Evolutionary conservation across 2,113 vertebrate species (phyloP).

Genomic region (Vidua chalybeata): DNA sequence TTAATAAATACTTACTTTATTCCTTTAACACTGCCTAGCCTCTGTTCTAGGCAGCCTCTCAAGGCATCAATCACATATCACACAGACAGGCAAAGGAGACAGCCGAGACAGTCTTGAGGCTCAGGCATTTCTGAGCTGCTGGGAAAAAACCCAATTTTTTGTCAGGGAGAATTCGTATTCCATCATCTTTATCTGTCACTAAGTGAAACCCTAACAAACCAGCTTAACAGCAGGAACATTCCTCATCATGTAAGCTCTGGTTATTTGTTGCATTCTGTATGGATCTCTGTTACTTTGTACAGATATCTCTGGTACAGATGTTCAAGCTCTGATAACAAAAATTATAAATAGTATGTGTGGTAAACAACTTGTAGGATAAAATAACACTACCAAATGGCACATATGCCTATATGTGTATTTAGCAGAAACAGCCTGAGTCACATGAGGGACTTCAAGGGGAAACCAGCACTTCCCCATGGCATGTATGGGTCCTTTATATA

Average conservation of each 20-base stretch:
- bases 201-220: constrained; percentile 26
- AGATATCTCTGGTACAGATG: background rate
- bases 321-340: background rate
- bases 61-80: background rate
- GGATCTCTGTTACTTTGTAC: background rate
- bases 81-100: background rate
- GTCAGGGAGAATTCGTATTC: background rate
- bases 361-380: background rate
- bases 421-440: background rate
- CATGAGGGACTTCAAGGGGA: background rate
- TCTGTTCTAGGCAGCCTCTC: background rate
- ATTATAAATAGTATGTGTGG: background rate
- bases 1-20: background rate
- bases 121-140: background rate
- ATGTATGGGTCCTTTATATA: fast-evolving
- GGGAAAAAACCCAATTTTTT: constrained; percentile 39
- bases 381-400: background rate
- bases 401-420: background rate
- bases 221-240: constrained; percentile 26
- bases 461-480: background rate
- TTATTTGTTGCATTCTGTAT: background rate
- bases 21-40: background rate
- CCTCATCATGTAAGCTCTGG: background rate
- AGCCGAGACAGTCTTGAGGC: background rate
- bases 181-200: constrained; percentile 1